phyloP scores from a whole-genome alignment of 1,140 invertebrate genomes.

The Lutraria rhynchaena region DNA sequence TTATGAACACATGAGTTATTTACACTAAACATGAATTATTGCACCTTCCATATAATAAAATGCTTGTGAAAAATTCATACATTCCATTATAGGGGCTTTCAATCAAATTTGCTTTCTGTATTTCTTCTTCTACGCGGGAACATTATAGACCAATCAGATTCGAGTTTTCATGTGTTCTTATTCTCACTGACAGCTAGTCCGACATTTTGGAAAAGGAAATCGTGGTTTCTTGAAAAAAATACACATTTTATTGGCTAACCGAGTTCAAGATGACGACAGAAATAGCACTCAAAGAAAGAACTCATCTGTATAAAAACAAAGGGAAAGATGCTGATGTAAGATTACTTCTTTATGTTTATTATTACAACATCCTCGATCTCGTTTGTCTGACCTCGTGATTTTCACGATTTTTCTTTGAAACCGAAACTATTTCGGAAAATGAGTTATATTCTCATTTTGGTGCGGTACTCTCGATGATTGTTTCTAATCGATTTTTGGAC shows the following conservation, averaged over 20 bases:
- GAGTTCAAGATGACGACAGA: constrained; percentile 35
- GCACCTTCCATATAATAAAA: no score
- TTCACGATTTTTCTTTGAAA: no score
- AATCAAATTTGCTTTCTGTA: neutral
- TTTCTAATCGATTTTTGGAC: no score
- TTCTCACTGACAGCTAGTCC: constrained; percentile 30
- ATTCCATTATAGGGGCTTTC: no score
- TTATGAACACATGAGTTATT: no score
- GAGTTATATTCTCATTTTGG: no score
- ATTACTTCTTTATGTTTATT: constrained; percentile 69
- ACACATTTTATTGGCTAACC: neutral
- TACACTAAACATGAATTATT: no score
- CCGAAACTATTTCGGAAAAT: no score
- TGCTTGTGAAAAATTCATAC: no score
- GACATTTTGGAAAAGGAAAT: constrained; percentile 50
- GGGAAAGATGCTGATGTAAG: constrained; percentile 98
- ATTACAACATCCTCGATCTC: no score
- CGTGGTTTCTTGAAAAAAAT: constrained; percentile 28
- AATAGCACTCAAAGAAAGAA: constrained; percentile 83
- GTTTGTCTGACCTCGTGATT: no score
- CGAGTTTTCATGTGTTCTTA: neutral
- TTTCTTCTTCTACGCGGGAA: constrained; percentile 3
- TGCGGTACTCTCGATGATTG: no score
- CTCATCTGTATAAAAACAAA: constrained; percentile 98
- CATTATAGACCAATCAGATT: constrained; percentile 37